These are phyloP conservation scores for Spheniscus humboldti DNA, from an alignment of 2,797 vertebrate species.

Conservation along the genomic window DNA sequence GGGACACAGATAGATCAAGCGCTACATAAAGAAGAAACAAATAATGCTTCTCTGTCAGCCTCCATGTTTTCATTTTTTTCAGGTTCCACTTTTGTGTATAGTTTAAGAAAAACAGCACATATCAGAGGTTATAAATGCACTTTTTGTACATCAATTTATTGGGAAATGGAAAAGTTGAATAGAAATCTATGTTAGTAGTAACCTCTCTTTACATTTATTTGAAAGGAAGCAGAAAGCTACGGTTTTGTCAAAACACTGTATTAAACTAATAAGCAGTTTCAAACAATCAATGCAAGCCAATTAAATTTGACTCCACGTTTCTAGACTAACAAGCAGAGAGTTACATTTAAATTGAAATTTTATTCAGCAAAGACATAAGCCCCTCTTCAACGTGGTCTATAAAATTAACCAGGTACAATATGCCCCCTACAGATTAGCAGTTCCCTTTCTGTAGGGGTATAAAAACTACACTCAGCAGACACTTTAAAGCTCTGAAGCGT, in stretches of 20 bases:
- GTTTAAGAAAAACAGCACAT: accelerated
- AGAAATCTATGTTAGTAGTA: not conserved
- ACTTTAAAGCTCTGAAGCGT: not conserved
- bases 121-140: not conserved
- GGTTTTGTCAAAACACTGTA: slow-evolving; percentile 8
- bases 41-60: not conserved
- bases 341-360: not conserved
- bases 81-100: not conserved
- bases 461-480: not conserved
- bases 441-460: not conserved
- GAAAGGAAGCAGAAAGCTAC: not conserved
- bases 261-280: slow-evolving; percentile 39
- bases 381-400: not conserved
- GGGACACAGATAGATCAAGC: not conserved
- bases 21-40: not conserved
- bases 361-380: not conserved
- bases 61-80: not conserved
- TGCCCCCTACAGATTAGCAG: not conserved
- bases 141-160: not conserved
- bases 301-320: slow-evolving; percentile 2
- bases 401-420: not conserved
- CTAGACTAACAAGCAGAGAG: slow-evolving; percentile 24
- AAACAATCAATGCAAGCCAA: slow-evolving; percentile 26
- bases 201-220: not conserved
- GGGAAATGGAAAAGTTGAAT: not conserved